These are phyloP conservation scores for Prietella phreatophila DNA, from an alignment of 2,113 vertebrate species.

Conservation along the genomic window DNA sequence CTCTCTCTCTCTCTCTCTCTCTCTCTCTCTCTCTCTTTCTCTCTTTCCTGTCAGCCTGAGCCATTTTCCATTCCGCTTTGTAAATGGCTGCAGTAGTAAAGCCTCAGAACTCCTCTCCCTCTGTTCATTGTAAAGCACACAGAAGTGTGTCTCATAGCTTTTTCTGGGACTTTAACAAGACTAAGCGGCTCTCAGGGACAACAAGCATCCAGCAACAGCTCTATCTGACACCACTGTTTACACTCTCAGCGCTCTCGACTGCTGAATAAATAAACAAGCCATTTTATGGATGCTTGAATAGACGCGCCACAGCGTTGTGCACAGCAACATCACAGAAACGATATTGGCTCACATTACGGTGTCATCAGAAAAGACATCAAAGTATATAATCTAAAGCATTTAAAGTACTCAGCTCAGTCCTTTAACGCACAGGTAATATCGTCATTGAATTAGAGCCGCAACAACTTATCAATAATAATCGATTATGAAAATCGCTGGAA, in stretches of 20 bases:
- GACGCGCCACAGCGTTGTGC: neutral
- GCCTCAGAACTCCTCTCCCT: conserved; percentile 8
- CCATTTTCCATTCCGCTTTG: conserved; percentile 19
- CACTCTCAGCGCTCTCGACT: neutral
- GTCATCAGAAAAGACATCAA: neutral
- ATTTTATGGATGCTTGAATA: neutral
- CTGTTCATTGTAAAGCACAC: conserved; percentile 39
- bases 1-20: too few relatives aligned
- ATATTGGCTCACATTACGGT: neutral
- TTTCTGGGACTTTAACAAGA: conserved; percentile 17
- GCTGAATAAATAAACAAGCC: conserved; percentile 38
- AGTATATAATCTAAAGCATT: neutral
- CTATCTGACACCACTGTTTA: conserved; percentile 5
- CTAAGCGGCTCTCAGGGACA: neutral
- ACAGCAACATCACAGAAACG: neutral
- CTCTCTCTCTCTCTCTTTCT: too few relatives aligned
- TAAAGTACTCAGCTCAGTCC: neutral
- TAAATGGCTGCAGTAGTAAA: conserved; percentile 15
- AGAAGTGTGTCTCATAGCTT: conserved; percentile 33
- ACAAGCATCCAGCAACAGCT: conserved; percentile 13
- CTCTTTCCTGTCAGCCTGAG: neutral
- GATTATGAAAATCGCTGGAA: too few relatives aligned
- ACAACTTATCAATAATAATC: too few relatives aligned
- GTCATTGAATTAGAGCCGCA: too few relatives aligned
- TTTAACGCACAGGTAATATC: neutral